Evolutionary conservation across 1,140 invertebrate genomes (phyloP).

Genomic region (Drosophila orosa): DNA sequence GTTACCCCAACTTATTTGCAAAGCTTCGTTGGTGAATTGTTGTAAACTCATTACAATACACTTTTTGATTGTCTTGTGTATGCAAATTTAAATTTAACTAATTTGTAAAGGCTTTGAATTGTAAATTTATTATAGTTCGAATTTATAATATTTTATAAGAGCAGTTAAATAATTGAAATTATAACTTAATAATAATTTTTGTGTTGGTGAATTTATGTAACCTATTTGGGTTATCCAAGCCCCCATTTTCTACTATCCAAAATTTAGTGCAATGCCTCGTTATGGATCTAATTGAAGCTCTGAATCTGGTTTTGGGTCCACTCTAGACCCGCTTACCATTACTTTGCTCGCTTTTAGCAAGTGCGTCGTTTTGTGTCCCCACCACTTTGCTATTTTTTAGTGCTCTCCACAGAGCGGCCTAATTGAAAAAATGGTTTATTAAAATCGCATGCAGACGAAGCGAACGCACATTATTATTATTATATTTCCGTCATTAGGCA

Average conservation of each 20-base stretch:
- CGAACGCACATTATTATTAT: conserved; percentile 52
- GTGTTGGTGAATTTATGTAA: background rate
- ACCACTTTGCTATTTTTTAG: conserved; percentile 5
- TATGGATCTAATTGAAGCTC: conserved; percentile 27
- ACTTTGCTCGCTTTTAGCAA: conserved; percentile 27
- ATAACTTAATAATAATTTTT: background rate
- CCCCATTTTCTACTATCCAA: background rate
- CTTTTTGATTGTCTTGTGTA: background rate
- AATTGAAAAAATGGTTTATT: conserved; percentile 80
- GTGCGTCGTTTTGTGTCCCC: conserved; percentile 15
- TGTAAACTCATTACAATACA: background rate
- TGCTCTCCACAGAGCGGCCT: conserved; percentile 33
- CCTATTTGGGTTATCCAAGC: background rate
- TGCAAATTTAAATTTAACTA: background rate
- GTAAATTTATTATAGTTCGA: too few relatives aligned
- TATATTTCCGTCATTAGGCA: conserved; percentile 76
- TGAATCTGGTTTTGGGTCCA: conserved; percentile 6
- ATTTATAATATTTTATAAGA: too few relatives aligned
- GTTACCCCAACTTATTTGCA: background rate
- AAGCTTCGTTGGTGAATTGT: background rate
- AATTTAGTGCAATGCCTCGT: conserved; percentile 36
- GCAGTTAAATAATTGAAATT: background rate
- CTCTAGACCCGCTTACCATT: conserved; percentile 1
- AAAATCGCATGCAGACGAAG: conserved; percentile 52
- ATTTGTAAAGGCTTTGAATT: too few relatives aligned